phyloP scores from a whole-genome alignment of 2,113 vertebrate species.

The Hassar affinis region DNA sequence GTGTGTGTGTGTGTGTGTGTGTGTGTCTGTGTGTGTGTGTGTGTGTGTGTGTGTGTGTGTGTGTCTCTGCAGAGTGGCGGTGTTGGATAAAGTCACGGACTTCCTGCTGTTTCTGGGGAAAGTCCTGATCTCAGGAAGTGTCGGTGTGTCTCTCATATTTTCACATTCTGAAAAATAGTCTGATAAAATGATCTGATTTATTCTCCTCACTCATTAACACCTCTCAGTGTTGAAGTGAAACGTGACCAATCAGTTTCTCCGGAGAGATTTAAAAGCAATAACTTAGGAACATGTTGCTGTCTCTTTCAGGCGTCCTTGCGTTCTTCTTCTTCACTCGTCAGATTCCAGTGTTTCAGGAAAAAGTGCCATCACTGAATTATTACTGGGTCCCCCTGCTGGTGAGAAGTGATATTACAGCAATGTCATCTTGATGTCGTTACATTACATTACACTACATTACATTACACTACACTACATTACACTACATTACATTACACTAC shows the following conservation, averaged over 20 bases:
- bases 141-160: slow-evolving; percentile 79
- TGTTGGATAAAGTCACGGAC: slow-evolving; percentile 93
- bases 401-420: slow-evolving; percentile 61
- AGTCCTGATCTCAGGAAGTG: slow-evolving; percentile 85
- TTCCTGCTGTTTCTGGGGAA: slow-evolving; percentile 93
- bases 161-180: not conserved
- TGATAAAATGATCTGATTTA: not conserved
- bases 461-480: too few species aligned
- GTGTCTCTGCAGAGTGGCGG: slow-evolving; percentile 79
- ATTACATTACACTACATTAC: too few species aligned
- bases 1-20: too few species aligned
- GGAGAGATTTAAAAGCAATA: not conserved
- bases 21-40: slow-evolving; percentile 18
- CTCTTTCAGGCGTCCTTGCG: slow-evolving; percentile 81
- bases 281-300: not conserved
- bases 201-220: not conserved
- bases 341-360: slow-evolving; percentile 76
- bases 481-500: too few species aligned
- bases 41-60: not conserved
- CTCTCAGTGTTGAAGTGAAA: not conserved
- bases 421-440: too few species aligned
- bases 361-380: slow-evolving; percentile 85
- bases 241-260: too few species aligned
- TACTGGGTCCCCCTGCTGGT: slow-evolving; percentile 94
- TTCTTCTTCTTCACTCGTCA: slow-evolving; percentile 91